Evolutionary conservation across 2,888 invertebrate genomes (phyloP).

Genomic region (Mantis religiosa): DNA sequence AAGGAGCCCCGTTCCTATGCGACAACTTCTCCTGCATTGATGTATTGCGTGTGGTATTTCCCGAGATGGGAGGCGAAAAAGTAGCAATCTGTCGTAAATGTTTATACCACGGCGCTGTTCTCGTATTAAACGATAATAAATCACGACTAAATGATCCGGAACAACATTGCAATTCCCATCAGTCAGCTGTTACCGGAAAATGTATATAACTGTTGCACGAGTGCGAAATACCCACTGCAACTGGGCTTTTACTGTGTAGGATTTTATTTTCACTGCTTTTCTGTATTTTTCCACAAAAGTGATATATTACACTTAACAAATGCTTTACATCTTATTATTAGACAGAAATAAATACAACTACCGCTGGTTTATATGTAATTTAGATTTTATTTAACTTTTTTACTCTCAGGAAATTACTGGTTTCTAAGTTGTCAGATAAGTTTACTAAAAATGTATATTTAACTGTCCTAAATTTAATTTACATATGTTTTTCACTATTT

Average conservation of each 20-base stretch:
- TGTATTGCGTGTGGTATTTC: neutral
- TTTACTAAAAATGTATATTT: no score
- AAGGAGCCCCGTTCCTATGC: neutral
- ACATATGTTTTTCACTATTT: no score
- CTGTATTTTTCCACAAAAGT: no score
- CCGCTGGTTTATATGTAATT: no score
- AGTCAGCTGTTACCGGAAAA: neutral
- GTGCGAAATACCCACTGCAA: neutral
- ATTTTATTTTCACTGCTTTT: no score
- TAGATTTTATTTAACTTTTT: no score
- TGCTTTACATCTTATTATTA: no score
- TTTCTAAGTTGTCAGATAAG: no score
- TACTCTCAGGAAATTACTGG: no score
- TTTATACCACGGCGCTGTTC: neutral
- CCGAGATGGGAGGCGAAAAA: neutral
- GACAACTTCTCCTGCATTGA: neutral
- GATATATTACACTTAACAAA: no score
- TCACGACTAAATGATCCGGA: neutral
- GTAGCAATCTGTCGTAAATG: neutral
- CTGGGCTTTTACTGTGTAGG: neutral
- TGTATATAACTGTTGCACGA: neutral
- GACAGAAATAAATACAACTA: no score
- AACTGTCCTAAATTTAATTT: no score
- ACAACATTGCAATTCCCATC: neutral
- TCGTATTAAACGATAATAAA: neutral